Base-by-base conservation (phyloP, 2,888 invertebrate genomes). In the Stramonita haemastoma region DNA sequence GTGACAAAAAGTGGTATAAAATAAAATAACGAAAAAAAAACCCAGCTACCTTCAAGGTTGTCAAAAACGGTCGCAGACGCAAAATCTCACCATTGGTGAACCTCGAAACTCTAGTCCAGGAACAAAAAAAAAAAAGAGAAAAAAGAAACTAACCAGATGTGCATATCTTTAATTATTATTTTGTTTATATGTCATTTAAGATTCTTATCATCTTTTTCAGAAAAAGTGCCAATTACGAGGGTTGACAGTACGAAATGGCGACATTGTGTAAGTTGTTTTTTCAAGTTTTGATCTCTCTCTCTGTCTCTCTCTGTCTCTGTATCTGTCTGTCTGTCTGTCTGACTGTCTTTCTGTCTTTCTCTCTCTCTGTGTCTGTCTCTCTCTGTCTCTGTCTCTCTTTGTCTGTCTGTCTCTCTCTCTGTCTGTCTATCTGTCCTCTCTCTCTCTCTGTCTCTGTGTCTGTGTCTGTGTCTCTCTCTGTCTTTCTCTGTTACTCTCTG, bases 211-310 rank as follows among this genome's bases (percentile, higher is more conserved):
- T 46, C 13, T 91, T 56, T 89, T 92, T 92, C 77, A 84, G 87
- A 92, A 86, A 90, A 92, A 91, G 89, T 93, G 88, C 87, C 90
- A 90, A 32, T 66, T 91, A n/a, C 81, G 91, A 89, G 91, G 91
- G 26, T 85, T 89, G 70, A 87, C 90, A 22, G 85, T 77, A 34
- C 46, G 86, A 22, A 34, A 84, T 66, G 89, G 90, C 29, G 89
- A 90, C 29, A 90, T 91, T 60, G 60, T 70, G 91, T 91, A 60
- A 90, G 34, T 17, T 29, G 34, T 17, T 29, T 32, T 15, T 73
- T 79, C 36, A 46, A 46, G 46, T 46, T 8, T 46, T 8, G 2
- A 2, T 46, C 46, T 46, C 46, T 46, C 46, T 46, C 46, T 46
- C 46, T 46, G 46, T 46, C 46, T 46, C 46, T 46, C 46, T 46